Base-by-base conservation (phyloP, 2,888 invertebrate genomes). In the Diarsia dahlii region DNA sequence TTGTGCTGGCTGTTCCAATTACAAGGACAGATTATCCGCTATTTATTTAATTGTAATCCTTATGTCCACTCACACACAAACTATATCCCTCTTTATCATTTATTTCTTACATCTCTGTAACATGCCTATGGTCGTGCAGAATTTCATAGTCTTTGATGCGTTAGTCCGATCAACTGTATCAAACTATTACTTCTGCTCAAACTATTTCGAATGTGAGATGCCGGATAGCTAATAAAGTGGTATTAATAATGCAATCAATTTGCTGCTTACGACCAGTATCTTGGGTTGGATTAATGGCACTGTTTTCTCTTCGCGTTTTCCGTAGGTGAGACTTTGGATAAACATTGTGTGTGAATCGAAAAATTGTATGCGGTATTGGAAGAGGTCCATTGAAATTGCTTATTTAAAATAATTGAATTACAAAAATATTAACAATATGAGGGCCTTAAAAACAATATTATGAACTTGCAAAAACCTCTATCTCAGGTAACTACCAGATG, bases 131-230 rank as follows among this genome's bases (percentile, higher is more conserved):
- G 50, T 45, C n/a, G 20, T 68, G 10, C 1, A 65, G 68, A 71
- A 76, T 79, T 86, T 71, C 65, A 63, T 69, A 71, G 76, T 86
- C 72, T 83, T 86, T 80, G 74, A 77, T 84, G 72, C 73, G 72
- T 72, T 66, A 73, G 78, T 73, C 63, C 60, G 45, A 78, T 86
- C 71, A 72, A 87, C 68, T 75, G 75, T 74, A 46, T 54, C 65
- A 46, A 76, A 81, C 75, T 76, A 86, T 76, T 84, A 75, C 56
- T 84, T 81, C 72, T 67, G 63, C 76, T 75, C 65, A 71, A 82
- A 80, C 76, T 81, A 84, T 78, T 52, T 74, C 68, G 18, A 76
- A 76, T 76, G 28, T 71, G 68, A 56, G 72, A 83, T 77, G 23
- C 77, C 74, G 60, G 69, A 72, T 74, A 81, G 45, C 66, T 82